Evolutionary conservation across 2,888 invertebrate species (phyloP), one percentile per base, ranked within the genome.

Genomic region (Drosophila mimica): DNA sequence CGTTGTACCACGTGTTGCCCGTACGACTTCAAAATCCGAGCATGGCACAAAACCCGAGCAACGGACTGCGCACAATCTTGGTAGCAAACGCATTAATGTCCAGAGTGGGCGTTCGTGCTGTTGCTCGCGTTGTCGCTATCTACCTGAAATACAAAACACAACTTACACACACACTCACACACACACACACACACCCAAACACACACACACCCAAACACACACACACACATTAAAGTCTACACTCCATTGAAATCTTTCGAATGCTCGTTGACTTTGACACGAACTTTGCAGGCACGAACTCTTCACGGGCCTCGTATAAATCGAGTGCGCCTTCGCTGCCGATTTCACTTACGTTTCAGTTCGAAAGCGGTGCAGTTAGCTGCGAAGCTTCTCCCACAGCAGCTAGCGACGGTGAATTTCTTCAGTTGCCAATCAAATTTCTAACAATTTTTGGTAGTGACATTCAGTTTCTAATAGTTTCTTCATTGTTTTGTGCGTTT

Each of bases 291-390:
- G 34, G 67, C 68, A 69, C 68, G 67, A 76, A 49, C 70, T 64
- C 53, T 66, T 48, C 56, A 11, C 20, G 52, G 46, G 60, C 67
- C 54, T 81, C 88, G 82, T 92, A 92, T 92, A 92, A 92, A 92
- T 92, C 90, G 82, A 70, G 82, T 82, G 81, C 81, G 85, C 80
- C 81, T 88, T 75, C 70, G 76, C 63, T 79, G 72, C 74, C 82
- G 81, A 74, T 86, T 90, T 90, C 91, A 92, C 91, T 92, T 81
- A 89, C 90, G 84, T 81, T 91, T 92, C 87, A 90, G 89, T 85
- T 84, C 80, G 74, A 88, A 81, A 90, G 76, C 89, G 78, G 88
- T 91, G 90, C 88, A 92, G 88, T 91, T 82, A 83, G 64, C 76
- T 66, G 76, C 82, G 43, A 52, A 65, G 67, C 46, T 60, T 36